Evolutionary conservation across 2,888 invertebrate species (phyloP), one percentile per base, ranked within the genome.

Genomic region (Arrhopalites spinosus): DNA sequence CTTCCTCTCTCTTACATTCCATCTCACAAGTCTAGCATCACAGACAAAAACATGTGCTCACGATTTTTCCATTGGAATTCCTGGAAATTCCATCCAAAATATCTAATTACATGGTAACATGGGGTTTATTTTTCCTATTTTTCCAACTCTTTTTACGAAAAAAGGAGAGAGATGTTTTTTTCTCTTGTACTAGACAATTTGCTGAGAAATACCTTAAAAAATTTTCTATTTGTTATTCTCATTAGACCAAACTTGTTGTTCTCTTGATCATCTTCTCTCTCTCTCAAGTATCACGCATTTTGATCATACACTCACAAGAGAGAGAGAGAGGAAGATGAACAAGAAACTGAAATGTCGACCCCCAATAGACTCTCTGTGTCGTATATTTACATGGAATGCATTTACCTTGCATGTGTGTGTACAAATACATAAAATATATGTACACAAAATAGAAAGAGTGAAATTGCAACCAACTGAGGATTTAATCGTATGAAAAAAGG

Each of bases 21-120:
- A 20, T 7, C 36, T 64, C 61, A 72, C 59, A 45, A 25, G 20
- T 27, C 45, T 61, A 61, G 43, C 45, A 47, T 45, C 23, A 20
- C 23, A 47, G 17, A 43, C 17, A 71, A 45, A 72, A 45, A 25
- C 45, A 56, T 56, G 23, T 30, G 15, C 56, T 72, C 72, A 72
- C 72, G 72, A 72, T 23, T 72, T 72, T 43, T 61, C 61, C 63
- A 72, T 72, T 72, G 47, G 50, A 64, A 73, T 73, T 64, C 73
- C 30, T 30, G 30, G 50, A 56, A 56, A 69, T 69, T 69, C 69
- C 56, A 20, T 30, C 56, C 20, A 13, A 25, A 69, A 25, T 69
- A 43, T 20, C 50, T 69, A 69, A 50, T 69, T 69, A 69, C 69
- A 50, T 8, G 27, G 47, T 23, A 59, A 59, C 59, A n/a, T 59